Base-by-base conservation (phyloP, 64 coral and sea anemone genomes). In the Porites lutea region DNA sequence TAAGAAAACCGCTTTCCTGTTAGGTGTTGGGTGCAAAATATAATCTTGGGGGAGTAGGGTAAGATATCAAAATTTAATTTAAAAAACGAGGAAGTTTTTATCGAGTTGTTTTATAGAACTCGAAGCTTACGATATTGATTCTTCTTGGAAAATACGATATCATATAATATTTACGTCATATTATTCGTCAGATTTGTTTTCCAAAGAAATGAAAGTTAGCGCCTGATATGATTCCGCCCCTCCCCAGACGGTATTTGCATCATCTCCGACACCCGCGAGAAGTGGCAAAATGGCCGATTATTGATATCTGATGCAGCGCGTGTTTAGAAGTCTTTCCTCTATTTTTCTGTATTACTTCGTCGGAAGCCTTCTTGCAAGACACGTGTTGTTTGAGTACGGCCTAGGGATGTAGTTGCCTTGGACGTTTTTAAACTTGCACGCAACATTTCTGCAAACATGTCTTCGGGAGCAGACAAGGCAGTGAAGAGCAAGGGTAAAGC, bases 401-500 rank as follows among this genome's bases (percentile, higher is more conserved):
- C 23, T 16, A 10, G 45, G 20, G n/a, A 87, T 87, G 69, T 88
- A 37, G 67, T 59, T 77, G 45, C n/a, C 48, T 50, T n/a, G 3
- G 73, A 62, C 50, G 27, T 52, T 74, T 44, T 21, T 16, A 11
- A 14, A 52, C 13, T 75, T 60, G 22, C 7, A 69, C 45, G 8
- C 3, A n/a, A 23, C 61, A 49, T 50, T 63, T 74, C 67, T 61
- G 70, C 69, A 74, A 75, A 55, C 15, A 86, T 88, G 86, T 88
- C 86, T 59, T 88, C 86, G 0, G 86, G 52, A 46, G 27, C 27
- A 37, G 86, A 88, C 70, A 88, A 88, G 59, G 44, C 57, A 18
- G 59, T 44, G 7, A 88, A 88, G 64, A 57, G 69, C 52, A 88
- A 88, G 16, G n/a, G 22, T 51, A 88, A 88, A 88, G 71, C 69